Conservation (phyloP, 2,113 vertebrate species). For the Protobothrops flavoviridis region DNA sequence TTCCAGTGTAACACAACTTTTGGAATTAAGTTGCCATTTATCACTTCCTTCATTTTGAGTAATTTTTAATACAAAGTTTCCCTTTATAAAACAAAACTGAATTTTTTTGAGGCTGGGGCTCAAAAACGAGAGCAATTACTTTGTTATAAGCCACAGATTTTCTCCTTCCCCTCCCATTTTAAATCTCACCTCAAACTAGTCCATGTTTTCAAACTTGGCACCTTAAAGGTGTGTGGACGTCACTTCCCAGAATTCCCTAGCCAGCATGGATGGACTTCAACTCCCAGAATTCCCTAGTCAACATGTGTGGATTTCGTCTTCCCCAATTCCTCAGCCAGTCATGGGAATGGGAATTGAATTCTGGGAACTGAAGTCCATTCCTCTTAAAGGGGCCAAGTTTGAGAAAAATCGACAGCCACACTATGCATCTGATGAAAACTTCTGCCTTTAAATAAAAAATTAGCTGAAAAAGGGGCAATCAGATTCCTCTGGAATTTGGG, state of each 20-base stretch:
- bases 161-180: background rate
- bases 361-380: background rate
- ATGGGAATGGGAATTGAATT: background rate
- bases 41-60: background rate
- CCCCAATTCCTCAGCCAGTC: background rate
- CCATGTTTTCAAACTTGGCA: background rate
- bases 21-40: background rate
- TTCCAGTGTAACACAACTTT: constrained; percentile 42
- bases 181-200: background rate
- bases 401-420: background rate
- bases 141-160: background rate
- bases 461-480: background rate
- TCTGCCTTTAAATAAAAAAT: background rate
- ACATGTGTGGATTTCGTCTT: background rate
- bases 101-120: constrained; percentile 23
- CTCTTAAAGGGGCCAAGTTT: background rate
- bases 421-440: background rate
- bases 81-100: constrained; percentile 29
- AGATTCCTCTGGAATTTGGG: background rate
- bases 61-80: constrained; percentile 47
- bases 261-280: background rate
- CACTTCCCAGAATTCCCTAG: background rate
- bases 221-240: background rate
- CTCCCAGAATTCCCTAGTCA: background rate
- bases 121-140: background rate